Conservation (phyloP, 2,113 vertebrate genomes). For the Tringa solitaria region DNA sequence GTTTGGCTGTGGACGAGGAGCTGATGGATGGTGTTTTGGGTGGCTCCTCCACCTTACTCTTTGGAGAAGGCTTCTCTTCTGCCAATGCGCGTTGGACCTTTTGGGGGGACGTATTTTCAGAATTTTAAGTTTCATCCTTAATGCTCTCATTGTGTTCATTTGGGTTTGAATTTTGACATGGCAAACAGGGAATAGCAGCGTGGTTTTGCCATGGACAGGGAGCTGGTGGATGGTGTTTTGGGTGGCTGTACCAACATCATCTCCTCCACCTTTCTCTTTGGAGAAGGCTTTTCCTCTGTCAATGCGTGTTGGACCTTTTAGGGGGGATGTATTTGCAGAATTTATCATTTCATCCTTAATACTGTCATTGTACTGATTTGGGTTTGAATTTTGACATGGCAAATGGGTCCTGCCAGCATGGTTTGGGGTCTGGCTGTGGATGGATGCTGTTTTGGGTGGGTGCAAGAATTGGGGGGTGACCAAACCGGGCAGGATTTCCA, state of each 20-base stretch:
- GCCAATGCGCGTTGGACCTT: background rate
- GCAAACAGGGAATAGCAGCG: background rate
- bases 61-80: too few species aligned
- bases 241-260: background rate
- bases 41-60: too few species aligned
- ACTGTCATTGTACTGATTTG: too few species aligned
- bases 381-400: background rate
- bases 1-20: too few species aligned
- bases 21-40: background rate
- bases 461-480: accelerated
- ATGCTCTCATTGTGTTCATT: background rate
- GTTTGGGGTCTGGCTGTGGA: background rate
- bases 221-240: background rate
- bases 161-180: background rate
- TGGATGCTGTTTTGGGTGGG: background rate
- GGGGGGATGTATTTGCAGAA: background rate
- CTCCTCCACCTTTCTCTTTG: background rate
- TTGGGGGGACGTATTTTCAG: background rate
- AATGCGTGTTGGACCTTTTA: background rate
- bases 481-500: background rate
- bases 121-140: background rate
- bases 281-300: background rate
- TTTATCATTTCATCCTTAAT: background rate
- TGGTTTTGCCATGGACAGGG: background rate
- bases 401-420: too few species aligned